Percentiles rank a stretch among this genome's conserved stretches.
phyloP scores from a whole-genome alignment of 2,888 invertebrate genomes.

The Caenorhabditis panamensis region DNA sequence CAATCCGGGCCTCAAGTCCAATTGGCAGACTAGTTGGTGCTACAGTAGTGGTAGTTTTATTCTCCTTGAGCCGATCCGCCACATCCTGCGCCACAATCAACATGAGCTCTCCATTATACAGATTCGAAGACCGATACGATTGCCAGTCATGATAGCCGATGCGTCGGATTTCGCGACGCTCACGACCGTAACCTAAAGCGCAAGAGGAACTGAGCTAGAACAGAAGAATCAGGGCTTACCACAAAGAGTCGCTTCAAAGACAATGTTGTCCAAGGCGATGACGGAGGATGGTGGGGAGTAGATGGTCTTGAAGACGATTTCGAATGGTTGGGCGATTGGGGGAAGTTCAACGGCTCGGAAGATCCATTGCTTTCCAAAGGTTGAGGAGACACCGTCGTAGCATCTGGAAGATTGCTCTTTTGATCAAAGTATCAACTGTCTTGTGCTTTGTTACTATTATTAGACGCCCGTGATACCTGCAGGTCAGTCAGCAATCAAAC shows the following conservation, averaged over 20 bases:
- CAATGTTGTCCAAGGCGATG: slow-evolving; percentile 77
- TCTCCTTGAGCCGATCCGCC: slow-evolving; percentile 50
- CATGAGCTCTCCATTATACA: slow-evolving; percentile 70
- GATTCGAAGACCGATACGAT: slow-evolving; percentile 57
- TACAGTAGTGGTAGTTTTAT: slow-evolving; percentile 20
- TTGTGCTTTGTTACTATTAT: slow-evolving; percentile 12
- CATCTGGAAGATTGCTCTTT: slow-evolving; percentile 67
- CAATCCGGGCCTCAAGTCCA: slow-evolving; percentile 24
- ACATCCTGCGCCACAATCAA: slow-evolving; percentile 70
- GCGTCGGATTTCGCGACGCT: slow-evolving; percentile 60
- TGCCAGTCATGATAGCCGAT: slow-evolving; percentile 70
- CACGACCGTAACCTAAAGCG: slow-evolving; percentile 48
- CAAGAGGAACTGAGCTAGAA: background rate
- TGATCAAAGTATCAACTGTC: background rate
- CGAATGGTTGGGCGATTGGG: slow-evolving; percentile 77
- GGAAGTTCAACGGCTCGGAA: slow-evolving; percentile 75
- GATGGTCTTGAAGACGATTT: slow-evolving; percentile 75
- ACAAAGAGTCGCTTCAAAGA: slow-evolving; percentile 76
- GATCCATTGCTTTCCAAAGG: slow-evolving; percentile 78
- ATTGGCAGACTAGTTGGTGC: slow-evolving; percentile 14
- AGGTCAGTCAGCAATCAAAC: background rate
- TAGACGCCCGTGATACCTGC: background rate
- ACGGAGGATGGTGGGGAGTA: slow-evolving; percentile 75
- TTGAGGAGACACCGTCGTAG: slow-evolving; percentile 74
- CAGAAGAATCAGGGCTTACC: slow-evolving; percentile 64